Conservation (phyloP, 2,888 invertebrate species). For the Erebia palarica region DNA sequence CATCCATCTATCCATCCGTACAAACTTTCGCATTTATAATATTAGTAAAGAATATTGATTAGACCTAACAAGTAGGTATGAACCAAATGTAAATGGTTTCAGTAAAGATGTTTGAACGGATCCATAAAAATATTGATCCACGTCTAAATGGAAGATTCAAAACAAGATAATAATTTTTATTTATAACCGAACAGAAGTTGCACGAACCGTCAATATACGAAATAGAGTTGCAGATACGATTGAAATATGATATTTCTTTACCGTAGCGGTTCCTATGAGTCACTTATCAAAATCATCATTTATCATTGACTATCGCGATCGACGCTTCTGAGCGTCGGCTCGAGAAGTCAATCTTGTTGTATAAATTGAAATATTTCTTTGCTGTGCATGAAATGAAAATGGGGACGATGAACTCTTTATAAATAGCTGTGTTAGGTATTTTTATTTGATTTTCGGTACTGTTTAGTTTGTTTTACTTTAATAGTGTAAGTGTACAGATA, state of each 20-base stretch:
- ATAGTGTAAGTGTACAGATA: not conserved
- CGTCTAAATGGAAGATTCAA: slow-evolving; percentile 31
- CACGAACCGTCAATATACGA: slow-evolving; percentile 48
- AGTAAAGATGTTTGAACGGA: not conserved
- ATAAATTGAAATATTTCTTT: slow-evolving; percentile 47
- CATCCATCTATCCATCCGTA: no score
- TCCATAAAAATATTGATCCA: slow-evolving; percentile 9
- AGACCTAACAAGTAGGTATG: no score
- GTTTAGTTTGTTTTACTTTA: not conserved
- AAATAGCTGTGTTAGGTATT: not conserved
- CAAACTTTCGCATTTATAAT: no score
- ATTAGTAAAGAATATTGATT: no score
- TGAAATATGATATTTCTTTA: slow-evolving; percentile 59
- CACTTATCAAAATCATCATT: slow-evolving; percentile 61
- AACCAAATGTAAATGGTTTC: not conserved
- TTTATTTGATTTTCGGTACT: not conserved
- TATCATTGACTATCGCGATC: slow-evolving; percentile 71
- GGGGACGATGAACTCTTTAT: slow-evolving; percentile 20
- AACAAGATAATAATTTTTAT: slow-evolving; percentile 40
- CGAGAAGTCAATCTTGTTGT: slow-evolving; percentile 60
- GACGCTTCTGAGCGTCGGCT: slow-evolving; percentile 54
- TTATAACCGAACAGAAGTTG: slow-evolving; percentile 46
- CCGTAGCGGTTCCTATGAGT: slow-evolving; percentile 50
- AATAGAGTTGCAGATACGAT: slow-evolving; percentile 51
- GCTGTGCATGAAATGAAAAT: slow-evolving; percentile 18